Percentiles rank a stretch among this genome's conserved stretches.
These are phyloP conservation scores for Crocodylus rhombifer DNA, from an alignment of 2,797 vertebrate genomes.

Conservation along the genomic window DNA sequence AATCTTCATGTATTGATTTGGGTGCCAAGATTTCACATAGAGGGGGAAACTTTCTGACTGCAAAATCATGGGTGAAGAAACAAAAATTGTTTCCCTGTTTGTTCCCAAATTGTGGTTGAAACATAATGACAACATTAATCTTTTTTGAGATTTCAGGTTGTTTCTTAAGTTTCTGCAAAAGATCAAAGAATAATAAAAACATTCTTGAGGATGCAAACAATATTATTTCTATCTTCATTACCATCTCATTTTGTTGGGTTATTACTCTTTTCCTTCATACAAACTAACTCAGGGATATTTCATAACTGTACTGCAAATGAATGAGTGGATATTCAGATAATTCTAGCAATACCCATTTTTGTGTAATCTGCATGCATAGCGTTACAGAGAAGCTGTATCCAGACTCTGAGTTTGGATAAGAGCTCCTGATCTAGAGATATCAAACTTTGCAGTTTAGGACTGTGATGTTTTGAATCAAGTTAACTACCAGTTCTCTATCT, in stretches of 20 bases:
- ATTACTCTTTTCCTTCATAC: not conserved
- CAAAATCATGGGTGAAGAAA: rapidly evolving
- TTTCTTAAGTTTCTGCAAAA: not conserved
- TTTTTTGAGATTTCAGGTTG: not conserved
- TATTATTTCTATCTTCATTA: not conserved
- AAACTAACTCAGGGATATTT: too few species aligned
- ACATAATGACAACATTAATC: not conserved
- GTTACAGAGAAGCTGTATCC: not conserved
- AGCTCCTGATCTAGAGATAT: rapidly evolving
- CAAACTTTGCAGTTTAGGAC: not conserved
- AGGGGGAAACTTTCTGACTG: rapidly evolving
- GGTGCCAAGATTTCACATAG: not conserved
- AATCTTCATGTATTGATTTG: not conserved
- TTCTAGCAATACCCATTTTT: rapidly evolving
- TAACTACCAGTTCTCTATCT: not conserved
- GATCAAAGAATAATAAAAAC: not conserved
- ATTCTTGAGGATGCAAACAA: not conserved
- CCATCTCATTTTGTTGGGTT: not conserved
- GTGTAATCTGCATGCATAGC: rapidly evolving
- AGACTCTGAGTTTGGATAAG: not conserved
- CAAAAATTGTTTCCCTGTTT: not conserved
- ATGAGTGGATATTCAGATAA: not conserved
- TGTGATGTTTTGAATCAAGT: not conserved
- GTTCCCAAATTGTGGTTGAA: not conserved
- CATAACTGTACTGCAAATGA: not conserved